These are phyloP conservation scores for Psophia crepitans DNA, from an alignment of 2,113 vertebrate genomes.

Conservation along the genomic window DNA sequence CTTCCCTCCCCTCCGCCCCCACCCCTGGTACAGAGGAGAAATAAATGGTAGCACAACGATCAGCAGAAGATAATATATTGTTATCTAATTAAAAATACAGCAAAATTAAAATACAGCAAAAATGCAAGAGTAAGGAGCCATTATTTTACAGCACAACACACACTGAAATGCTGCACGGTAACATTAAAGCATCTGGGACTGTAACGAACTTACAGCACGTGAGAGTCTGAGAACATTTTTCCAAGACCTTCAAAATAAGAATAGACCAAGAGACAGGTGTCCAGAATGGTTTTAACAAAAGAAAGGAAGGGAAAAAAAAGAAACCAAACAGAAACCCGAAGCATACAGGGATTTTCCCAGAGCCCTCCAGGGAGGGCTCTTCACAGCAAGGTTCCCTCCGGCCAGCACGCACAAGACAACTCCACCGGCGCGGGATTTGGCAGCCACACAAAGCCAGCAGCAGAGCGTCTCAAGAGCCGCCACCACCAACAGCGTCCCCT, in stretches of 20 bases:
- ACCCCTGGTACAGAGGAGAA: conserved; percentile 1
- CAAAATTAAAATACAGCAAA: conserved; percentile 62
- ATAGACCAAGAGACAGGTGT: neutral
- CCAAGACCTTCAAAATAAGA: conserved; percentile 26
- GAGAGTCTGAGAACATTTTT: conserved; percentile 33
- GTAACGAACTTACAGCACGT: conserved; percentile 19
- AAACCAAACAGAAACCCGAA: neutral
- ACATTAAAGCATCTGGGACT: conserved; percentile 54
- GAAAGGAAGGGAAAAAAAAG: neutral
- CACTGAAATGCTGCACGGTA: conserved; percentile 55
- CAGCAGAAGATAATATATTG: conserved; percentile 54
- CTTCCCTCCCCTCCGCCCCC: neutral
- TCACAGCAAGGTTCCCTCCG: neutral
- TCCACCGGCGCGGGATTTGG: neutral
- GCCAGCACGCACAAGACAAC: neutral
- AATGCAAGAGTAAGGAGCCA: conserved; percentile 25
- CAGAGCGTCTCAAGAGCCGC: neutral
- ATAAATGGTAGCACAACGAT: conserved; percentile 32
- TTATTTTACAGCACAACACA: conserved; percentile 57
- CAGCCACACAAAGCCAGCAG: neutral
- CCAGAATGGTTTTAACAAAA: neutral
- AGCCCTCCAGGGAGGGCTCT: neutral
- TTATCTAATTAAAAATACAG: conserved; percentile 63
- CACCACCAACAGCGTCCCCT: neutral
- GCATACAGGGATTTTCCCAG: neutral